A percentile compares a stretch with the other conserved stretches of the same genome.
Evolutionary conservation across 1,140 invertebrate genomes (phyloP).

Genomic region (Proctacanthus coquilletti): DNA sequence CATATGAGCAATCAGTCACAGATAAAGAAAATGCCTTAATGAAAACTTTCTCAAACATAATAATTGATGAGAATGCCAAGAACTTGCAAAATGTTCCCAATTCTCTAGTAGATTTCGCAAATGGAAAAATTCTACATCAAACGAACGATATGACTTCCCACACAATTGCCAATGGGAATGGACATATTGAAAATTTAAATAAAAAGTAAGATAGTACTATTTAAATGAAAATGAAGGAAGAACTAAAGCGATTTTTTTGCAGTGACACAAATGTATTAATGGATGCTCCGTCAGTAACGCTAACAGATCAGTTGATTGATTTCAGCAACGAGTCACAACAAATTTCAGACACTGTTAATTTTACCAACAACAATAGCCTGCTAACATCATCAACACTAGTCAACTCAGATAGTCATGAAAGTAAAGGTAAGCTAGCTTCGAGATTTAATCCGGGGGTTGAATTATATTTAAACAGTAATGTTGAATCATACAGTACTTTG

Average conservation of each 20-base stretch:
- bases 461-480: neutral
- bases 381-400: constrained; percentile 29
- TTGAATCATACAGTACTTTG: neutral
- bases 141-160: constrained; percentile 3
- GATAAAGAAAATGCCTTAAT: constrained; percentile 29
- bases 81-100: constrained; percentile 17
- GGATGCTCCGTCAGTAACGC: constrained; percentile 15
- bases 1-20: constrained; percentile 28
- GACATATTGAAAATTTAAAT: constrained; percentile 28
- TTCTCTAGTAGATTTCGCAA: constrained; percentile 16
- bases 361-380: constrained; percentile 29
- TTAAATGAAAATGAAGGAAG: neutral
- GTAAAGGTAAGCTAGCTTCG: constrained; percentile 25
- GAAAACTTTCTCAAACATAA: constrained; percentile 27
- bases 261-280: constrained; percentile 27
- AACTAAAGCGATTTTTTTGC: constrained; percentile 4
- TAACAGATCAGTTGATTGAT: constrained; percentile 25
- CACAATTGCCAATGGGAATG: constrained; percentile 23
- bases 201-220: constrained; percentile 20
- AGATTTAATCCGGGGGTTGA: too few relatives aligned
- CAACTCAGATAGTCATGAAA: constrained; percentile 32
- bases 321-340: constrained; percentile 28
- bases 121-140: constrained; percentile 19
- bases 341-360: constrained; percentile 13
- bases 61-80: constrained; percentile 27